Base-by-base conservation (phyloP, 2,888 invertebrate genomes). In the Drosophila peninsularis region DNA sequence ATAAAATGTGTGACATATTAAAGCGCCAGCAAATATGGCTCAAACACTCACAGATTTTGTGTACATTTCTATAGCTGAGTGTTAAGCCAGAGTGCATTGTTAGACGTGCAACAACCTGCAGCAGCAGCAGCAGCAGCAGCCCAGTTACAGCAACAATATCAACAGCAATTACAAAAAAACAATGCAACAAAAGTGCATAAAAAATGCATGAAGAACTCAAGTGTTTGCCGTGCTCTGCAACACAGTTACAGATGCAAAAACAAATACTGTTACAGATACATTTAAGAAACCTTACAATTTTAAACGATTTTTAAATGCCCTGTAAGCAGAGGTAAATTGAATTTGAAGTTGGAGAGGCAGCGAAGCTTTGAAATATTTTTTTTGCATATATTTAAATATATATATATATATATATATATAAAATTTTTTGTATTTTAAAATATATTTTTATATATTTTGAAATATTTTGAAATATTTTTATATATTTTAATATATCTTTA, bases 121-220 rank as follows among this genome's bases (percentile, higher is more conserved):
- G 62, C 71, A 76, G 27, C 84, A 67, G 80, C 84, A 69, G 62
- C 71, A 76, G 27, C 84, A 67, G 62, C 71, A 77, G 34, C 71
- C 50, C 45, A 30, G 45, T 47, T 47, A 50, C 44, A 49, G 17
- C 78, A 74, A 66, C 67, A 66, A 63, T 61, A 82, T 67, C 79
- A 79, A 74, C 86, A 88, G 73, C 75, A 84, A 81, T 71, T 75
- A 70, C 56, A 66, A 68, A 50, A 56, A 57, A 37, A 50, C 68
- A 83, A 68, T 42, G 63, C 54, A 60, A 53, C 58, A 52, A 68
- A 71, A 71, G 41, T 14, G 57, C 58, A 66, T 70, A 60, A 74
- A 82, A 80, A 87, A 89, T 80, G 87, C 81, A 81, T 88, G 61
- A 72, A 81, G 79, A 79, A 71, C 81, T 87, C 71, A 81, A 85